Base-by-base conservation (phyloP, 2,113 vertebrate species). In the Chaetodon auriga region DNA sequence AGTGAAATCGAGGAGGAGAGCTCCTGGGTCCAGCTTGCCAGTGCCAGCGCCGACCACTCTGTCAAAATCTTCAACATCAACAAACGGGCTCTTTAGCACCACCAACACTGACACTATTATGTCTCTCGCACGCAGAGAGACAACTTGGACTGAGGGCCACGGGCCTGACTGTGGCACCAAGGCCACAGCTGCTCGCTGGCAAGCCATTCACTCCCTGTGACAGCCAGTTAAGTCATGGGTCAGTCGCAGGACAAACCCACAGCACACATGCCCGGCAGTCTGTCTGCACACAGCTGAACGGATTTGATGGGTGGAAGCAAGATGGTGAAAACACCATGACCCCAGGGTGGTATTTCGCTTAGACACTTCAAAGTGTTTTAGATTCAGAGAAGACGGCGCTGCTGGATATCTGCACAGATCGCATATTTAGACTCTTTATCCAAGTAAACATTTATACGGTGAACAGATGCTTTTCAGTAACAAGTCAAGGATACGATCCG, bases 51-150 rank as follows among this genome's bases (percentile, higher is more conserved):
- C 5, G 98, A 99, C 95, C 95, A 97, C 77, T 92, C 93, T 66
- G 96, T 99, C 94, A 99, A 97, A 95, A 97, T 99, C 95, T 96
- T 97, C 93, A 96, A 89, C 91, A 84, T 99, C 93, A 95, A 96
- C 93, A 94, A 84, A 80, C 72, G 49, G 82, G 73, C 90, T 86
- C 91, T 95, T 89, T 94, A 95, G 90, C 82, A 81, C 82, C 78
- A 66, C 69, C 70, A 82, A 84, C 89, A 86, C 81, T 80, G 88
- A 90, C 90, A 85, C 89, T 75, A 89, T 87, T 74, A 74, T 85
- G 77, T 86, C 85, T 66, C 71, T 66, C 38, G 6, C 82, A 55
- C 21, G 35, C 68, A 73, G 77, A 81, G 35, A 89, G 78, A 74
- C 79, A 30, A 69, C 64, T 86, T 69, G 83, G 85, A 88, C 77